A percentile compares a stretch with the other conserved stretches of the same genome.
Evolutionary conservation across 2,797 vertebrate species (phyloP).

Genomic region (Nasua narica): DNA sequence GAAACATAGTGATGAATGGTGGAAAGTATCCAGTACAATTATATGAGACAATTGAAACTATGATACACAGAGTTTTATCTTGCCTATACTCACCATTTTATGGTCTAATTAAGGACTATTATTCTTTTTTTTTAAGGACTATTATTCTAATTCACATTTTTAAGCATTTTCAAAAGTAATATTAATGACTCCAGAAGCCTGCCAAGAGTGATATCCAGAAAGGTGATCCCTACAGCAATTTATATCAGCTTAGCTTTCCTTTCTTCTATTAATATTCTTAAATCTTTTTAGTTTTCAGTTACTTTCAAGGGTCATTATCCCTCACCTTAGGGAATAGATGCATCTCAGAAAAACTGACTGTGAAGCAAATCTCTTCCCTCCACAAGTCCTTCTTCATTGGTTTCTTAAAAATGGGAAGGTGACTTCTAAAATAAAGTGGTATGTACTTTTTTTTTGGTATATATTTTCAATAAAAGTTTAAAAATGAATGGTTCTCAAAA

Average conservation of each 20-base stretch:
- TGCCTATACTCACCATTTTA: not conserved
- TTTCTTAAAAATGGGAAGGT: conserved; percentile 29
- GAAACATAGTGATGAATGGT: not conserved
- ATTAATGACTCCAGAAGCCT: not conserved
- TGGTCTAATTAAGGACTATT: not conserved
- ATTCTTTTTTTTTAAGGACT: not conserved
- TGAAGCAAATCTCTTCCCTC: not conserved
- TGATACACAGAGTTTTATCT: not conserved
- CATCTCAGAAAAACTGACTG: not conserved
- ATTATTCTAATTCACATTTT: conserved; percentile 19
- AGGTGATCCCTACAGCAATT: not conserved
- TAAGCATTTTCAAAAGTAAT: conserved; percentile 30
- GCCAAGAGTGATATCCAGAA: not conserved
- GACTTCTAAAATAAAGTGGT: not conserved
- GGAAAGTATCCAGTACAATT: not conserved
- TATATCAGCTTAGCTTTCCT: conserved; percentile 38
- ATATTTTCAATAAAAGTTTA: not conserved
- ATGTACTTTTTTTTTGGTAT: not conserved
- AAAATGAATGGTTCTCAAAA: not conserved
- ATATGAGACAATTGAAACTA: not conserved
- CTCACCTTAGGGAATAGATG: not conserved
- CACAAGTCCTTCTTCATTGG: not conserved
- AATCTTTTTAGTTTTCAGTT: conserved; percentile 33
- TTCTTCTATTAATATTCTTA: conserved; percentile 23
- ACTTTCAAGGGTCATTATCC: not conserved